These are phyloP conservation scores for Drosophila sturtevanti DNA, from an alignment of 1,140 invertebrate genomes.

Conservation along the genomic window DNA sequence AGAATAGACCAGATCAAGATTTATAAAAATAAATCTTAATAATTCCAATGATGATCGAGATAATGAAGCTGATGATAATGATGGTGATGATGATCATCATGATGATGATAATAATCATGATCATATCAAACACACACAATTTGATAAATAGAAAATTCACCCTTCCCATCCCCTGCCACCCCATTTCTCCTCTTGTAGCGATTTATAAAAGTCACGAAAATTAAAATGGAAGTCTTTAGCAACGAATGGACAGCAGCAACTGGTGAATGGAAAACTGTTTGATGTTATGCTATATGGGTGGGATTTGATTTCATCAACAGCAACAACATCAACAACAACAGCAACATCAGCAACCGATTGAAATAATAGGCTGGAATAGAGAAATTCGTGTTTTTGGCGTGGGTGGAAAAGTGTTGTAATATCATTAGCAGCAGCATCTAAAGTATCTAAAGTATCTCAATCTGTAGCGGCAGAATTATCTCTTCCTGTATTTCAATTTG, in stretches of 20 bases:
- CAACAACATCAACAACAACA: constrained; percentile 10
- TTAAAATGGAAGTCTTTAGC: constrained; percentile 57
- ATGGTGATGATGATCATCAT: background rate
- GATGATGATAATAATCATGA: constrained; percentile 14
- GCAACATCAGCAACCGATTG: background rate
- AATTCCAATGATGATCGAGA: background rate
- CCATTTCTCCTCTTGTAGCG: constrained; percentile 51
- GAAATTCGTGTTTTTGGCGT: background rate
- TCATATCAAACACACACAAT: constrained; percentile 42
- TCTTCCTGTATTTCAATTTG: constrained; percentile 33
- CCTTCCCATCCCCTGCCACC: background rate
- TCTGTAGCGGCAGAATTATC: background rate
- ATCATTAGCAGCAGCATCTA: background rate
- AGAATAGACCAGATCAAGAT: constrained; percentile 30
- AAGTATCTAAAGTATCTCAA: too few relatives aligned
- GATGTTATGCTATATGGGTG: constrained; percentile 72
- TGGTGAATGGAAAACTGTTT: constrained; percentile 52
- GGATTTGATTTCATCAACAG: constrained; percentile 72
- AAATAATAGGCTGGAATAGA: constrained; percentile 28
- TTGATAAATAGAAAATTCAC: constrained; percentile 57
- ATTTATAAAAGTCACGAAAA: constrained; percentile 80
- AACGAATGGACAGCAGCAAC: constrained; percentile 73
- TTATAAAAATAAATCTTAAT: constrained; percentile 44
- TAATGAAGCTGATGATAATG: background rate
- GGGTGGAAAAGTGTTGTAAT: constrained; percentile 1